Evolutionary conservation across 2,888 invertebrate species (phyloP).

Genomic region (Glaucopsyche alexis): DNA sequence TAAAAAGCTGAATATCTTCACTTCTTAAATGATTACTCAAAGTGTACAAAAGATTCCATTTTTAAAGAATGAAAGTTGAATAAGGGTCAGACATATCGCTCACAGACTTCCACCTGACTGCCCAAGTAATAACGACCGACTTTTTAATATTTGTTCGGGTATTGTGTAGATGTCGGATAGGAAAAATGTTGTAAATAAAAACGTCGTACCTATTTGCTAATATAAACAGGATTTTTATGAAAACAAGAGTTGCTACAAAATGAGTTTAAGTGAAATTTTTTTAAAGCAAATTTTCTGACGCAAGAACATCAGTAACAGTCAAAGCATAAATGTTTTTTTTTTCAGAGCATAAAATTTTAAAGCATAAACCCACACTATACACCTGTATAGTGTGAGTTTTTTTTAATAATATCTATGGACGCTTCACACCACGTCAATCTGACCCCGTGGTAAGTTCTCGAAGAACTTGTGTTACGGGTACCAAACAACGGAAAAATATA

Average conservation of each 20-base stretch:
- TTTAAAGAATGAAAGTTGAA: constrained; percentile 24
- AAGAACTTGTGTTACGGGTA: too few species aligned
- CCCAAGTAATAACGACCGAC: constrained; percentile 27
- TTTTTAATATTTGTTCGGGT: constrained; percentile 27
- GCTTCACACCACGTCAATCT: too few species aligned
- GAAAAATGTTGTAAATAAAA: constrained; percentile 2
- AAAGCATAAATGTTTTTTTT: too few species aligned
- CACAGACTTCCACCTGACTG: constrained; percentile 22
- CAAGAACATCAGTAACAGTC: too few species aligned
- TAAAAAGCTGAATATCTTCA: constrained; percentile 12
- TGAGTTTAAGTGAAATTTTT: neutral
- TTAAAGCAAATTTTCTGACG: neutral
- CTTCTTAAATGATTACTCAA: constrained; percentile 20
- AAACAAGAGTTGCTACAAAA: neutral
- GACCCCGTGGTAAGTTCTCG: too few species aligned
- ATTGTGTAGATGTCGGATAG: constrained; percentile 8
- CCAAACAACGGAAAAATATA: too few species aligned
- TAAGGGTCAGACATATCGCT: constrained; percentile 29
- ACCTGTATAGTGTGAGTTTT: too few species aligned
- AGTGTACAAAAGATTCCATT: constrained; percentile 20
- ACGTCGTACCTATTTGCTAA: neutral
- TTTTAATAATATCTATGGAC: too few species aligned
- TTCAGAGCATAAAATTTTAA: too few species aligned
- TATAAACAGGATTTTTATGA: neutral
- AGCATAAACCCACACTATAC: too few species aligned